Percentiles rank a stretch among this genome's conserved stretches.
phyloP scores from a whole-genome alignment of 2,797 vertebrate species.

The Enteromius treurensis region DNA sequence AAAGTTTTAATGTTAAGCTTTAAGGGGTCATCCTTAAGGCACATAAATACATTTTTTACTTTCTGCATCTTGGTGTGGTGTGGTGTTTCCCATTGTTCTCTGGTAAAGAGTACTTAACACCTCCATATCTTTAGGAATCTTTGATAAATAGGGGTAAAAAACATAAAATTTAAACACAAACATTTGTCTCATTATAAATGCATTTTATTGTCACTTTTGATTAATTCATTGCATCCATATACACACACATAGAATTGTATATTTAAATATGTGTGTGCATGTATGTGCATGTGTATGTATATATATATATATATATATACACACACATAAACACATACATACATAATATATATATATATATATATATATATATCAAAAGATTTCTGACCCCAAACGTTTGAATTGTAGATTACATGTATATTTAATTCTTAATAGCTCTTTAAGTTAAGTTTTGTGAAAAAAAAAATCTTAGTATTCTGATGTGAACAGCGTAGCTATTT shows the following conservation, averaged over 20 bases:
- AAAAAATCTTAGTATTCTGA: constrained; percentile 26
- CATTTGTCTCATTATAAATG: neutral
- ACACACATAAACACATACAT: too few species aligned
- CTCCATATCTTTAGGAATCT: neutral
- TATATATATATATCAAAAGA: neutral
- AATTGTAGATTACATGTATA: neutral
- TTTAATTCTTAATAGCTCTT: constrained; percentile 1
- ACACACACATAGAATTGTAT: too few species aligned
- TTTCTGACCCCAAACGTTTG: neutral
- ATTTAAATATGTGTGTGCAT: too few species aligned
- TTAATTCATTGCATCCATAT: too few species aligned
- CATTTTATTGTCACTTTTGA: neutral
- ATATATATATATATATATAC: too few species aligned
- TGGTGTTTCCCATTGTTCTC: neutral
- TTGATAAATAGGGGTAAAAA: neutral
- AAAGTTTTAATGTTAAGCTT: neutral
- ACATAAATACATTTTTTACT: neutral
- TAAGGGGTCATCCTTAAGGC: neutral
- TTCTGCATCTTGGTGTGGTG: neutral
- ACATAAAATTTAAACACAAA: neutral
- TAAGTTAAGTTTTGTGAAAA: neutral
- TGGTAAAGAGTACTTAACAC: neutral
- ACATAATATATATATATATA: too few species aligned
- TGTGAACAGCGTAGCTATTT: constrained; percentile 25
- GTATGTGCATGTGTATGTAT: too few species aligned